Base-by-base conservation (phyloP, 2,888 invertebrate genomes). In the Carabus problematicus region DNA sequence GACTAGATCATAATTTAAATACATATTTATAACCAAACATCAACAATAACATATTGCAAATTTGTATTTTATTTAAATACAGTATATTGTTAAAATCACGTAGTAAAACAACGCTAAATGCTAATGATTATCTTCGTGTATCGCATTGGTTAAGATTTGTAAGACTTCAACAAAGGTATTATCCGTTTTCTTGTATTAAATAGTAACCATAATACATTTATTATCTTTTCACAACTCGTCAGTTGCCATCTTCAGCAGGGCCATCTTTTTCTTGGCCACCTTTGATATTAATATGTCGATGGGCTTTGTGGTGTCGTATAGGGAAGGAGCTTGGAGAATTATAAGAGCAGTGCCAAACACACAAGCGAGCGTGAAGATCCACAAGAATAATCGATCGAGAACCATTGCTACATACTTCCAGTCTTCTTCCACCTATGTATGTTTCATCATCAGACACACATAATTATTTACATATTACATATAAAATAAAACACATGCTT, bases 321-420 rank as follows among this genome's bases (percentile, higher is more conserved):
- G 88, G 68, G 94, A 93, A 71, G 96, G 96, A 75, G 96, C 96
- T 83, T 93, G 90, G 73, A 95, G 87, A 81, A 94, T 94, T 78
- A 94, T 94, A 76, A 93, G 85, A 71, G 91, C 91, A 71, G 94
- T 97, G 73, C 97, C 97, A 71, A 95, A 84, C 73, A 97, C 88
- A 83, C 97, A 97, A 74, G 95, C 95, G 80, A 95, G 87, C 80
- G 97, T 93, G 85, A 98, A 98, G 78, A 95, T 90, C 90, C 95
- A 96, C 76, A 98, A 88, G 85, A 98, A 98, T 78, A 98, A 88
- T 77, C 98, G 89, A 85, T 98, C 98, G 81, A 98, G 86, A 73
- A 98, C 97, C 95, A 97, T 94, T 68, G 91, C 91, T 70, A 98
- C 96, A 85, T 96, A 98, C 82, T 97, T 97, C 98, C 98, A 98